Percentiles rank a stretch among this genome's conserved stretches.
Conservation (phyloP, 2,113 vertebrate species). For the Ptilorrhoa leucosticta region DNA sequence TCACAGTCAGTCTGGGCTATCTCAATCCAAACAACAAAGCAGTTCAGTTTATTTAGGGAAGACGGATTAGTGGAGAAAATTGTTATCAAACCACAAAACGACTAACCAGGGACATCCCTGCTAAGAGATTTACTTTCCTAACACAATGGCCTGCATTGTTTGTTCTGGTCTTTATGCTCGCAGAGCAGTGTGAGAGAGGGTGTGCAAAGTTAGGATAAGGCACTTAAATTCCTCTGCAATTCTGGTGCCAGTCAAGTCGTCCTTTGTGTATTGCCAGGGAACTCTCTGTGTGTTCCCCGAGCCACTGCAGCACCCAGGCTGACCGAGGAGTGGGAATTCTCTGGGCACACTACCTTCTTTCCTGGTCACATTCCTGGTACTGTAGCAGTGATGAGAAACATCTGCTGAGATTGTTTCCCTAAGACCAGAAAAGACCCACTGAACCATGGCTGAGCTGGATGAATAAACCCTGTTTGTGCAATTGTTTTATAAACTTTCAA, state of each 20-base stretch:
- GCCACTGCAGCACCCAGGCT: not conserved
- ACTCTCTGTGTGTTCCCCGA: not conserved
- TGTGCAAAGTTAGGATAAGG: not conserved
- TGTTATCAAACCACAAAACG: slow-evolving; percentile 43
- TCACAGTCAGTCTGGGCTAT: slow-evolving; percentile 14
- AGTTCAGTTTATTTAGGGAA: slow-evolving; percentile 31
- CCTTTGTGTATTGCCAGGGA: not conserved
- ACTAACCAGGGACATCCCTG: slow-evolving; percentile 22
- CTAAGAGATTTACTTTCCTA: not conserved
- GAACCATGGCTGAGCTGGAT: not conserved
- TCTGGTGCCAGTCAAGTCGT: not conserved
- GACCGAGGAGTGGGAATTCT: not conserved
- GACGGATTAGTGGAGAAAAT: not conserved
- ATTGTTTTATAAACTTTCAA: slow-evolving; percentile 18
- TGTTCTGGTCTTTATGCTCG: not conserved
- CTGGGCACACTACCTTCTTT: not conserved
- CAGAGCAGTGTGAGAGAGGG: not conserved
- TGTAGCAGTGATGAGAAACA: slow-evolving; percentile 10
- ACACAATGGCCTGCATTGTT: not conserved
- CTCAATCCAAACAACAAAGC: slow-evolving; percentile 44
- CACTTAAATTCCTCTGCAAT: not conserved
- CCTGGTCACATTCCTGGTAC: not conserved
- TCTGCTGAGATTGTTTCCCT: not conserved
- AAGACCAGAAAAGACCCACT: not conserved
- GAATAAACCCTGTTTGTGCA: not conserved